Evolutionary conservation across 2,113 vertebrate species (phyloP).

Genomic region (Asarcornis scutulata): DNA sequence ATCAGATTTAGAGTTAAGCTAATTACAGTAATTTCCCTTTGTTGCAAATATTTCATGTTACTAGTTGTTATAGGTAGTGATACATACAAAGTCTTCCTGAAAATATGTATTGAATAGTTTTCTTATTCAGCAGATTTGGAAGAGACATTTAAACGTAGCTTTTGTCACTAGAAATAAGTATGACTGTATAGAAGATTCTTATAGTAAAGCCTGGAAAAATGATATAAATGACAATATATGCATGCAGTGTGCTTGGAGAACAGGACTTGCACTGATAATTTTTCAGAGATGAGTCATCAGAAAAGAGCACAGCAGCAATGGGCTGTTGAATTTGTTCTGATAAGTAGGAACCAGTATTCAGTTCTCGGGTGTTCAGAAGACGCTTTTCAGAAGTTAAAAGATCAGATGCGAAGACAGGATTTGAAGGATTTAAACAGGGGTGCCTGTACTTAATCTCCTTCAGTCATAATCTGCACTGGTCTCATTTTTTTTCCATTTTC

Average conservation of each 20-base stretch:
- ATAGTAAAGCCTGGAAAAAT: background rate
- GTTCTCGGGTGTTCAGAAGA: background rate
- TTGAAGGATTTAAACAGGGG: background rate
- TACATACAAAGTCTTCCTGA: background rate
- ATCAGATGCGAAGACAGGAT: fast-evolving
- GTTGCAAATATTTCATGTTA: background rate
- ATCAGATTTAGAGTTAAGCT: background rate
- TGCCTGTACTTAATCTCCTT: background rate
- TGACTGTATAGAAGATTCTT: background rate
- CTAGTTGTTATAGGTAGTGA: background rate
- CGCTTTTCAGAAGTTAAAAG: fast-evolving
- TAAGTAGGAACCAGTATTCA: background rate
- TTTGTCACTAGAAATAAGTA: background rate
- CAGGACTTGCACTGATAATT: background rate
- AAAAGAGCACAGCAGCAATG: background rate
- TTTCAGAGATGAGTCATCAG: background rate
- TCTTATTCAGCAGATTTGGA: background rate
- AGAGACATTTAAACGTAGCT: background rate
- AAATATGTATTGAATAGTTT: background rate
- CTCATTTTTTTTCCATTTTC: background rate
- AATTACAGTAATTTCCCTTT: background rate
- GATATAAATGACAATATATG: background rate
- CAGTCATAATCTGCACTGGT: background rate
- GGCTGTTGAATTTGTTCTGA: background rate
- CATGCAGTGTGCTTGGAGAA: background rate